Percentiles rank a stretch among this genome's conserved stretches.
Conservation (phyloP, 1,140 invertebrate species). For the Drosophila ficusphila region DNA sequence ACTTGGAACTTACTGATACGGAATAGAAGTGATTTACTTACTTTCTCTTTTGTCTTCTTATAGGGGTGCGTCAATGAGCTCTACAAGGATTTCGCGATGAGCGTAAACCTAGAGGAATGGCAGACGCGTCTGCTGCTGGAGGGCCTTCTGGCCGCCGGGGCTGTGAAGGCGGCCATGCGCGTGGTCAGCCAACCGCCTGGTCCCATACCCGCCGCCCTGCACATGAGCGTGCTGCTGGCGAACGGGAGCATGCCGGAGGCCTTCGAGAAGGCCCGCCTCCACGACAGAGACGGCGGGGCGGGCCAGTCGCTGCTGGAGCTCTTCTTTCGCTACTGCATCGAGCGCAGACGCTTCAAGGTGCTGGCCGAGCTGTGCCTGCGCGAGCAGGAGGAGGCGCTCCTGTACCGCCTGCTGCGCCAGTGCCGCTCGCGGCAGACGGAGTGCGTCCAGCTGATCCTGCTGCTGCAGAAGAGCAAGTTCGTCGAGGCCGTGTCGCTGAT, state of each 20-base stretch:
- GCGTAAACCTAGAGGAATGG: conserved; percentile 85
- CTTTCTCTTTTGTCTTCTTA: conserved; percentile 5
- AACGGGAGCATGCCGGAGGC: conserved; percentile 69
- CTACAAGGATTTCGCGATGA: conserved; percentile 67
- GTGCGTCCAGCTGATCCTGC: conserved; percentile 66
- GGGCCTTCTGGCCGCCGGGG: conserved; percentile 41
- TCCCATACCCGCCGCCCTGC: conserved; percentile 24
- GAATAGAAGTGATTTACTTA: no score
- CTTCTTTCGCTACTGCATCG: conserved; percentile 69
- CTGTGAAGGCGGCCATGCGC: conserved; percentile 44
- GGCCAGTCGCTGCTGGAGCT: conserved; percentile 54
- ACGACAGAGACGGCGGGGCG: conserved; percentile 38
- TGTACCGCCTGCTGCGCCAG: conserved; percentile 53
- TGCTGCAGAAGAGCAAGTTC: conserved; percentile 76
- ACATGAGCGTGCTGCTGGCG: conserved; percentile 60
- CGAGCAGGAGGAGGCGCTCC: conserved; percentile 58
- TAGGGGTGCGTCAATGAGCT: conserved; percentile 86
- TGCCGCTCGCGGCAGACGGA: conserved; percentile 45
- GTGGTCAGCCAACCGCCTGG: conserved; percentile 44
- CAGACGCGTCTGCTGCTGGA: conserved; percentile 79
- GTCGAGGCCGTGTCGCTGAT: conserved; percentile 76
- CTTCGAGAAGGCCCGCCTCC: conserved; percentile 65
- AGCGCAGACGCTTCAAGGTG: conserved; percentile 43
- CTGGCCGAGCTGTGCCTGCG: conserved; percentile 60
- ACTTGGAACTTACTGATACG: no score